Evolutionary conservation across 2,797 vertebrate genomes (phyloP).

Genomic region (Taenioides sp.): DNA sequence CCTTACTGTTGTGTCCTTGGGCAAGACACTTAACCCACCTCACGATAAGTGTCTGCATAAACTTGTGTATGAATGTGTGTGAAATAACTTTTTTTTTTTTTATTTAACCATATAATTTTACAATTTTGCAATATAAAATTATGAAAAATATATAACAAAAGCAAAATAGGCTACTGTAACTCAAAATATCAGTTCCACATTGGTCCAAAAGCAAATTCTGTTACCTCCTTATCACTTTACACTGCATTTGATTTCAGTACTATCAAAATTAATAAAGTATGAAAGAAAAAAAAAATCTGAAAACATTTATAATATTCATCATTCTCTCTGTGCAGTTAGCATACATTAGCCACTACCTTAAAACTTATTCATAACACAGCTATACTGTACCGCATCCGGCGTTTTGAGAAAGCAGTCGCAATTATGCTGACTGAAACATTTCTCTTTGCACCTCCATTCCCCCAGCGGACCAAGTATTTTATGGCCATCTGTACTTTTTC

Average conservation of each 20-base stretch:
- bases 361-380: not conserved
- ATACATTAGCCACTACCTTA: not conserved
- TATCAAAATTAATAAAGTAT: not conserved
- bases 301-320: not conserved
- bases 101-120: too few relatives aligned
- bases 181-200: too few relatives aligned
- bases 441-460: slow-evolving; percentile 11
- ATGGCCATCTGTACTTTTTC: slow-evolving; percentile 12
- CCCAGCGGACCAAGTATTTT: slow-evolving; percentile 1
- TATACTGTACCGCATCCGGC: not conserved
- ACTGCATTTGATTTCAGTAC: not conserved
- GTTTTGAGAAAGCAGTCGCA: slow-evolving; percentile 10
- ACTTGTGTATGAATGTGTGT: too few relatives aligned
- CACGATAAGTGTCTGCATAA: too few relatives aligned
- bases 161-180: too few relatives aligned
- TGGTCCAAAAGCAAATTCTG: too few relatives aligned
- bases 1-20: too few relatives aligned
- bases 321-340: not conserved
- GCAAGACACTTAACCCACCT: too few relatives aligned
- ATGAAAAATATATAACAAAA: too few relatives aligned
- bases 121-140: too few relatives aligned
- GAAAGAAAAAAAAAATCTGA: not conserved
- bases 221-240: too few relatives aligned
- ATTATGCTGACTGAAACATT: slow-evolving; percentile 18
- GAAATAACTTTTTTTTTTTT: too few relatives aligned